A percentile compares a stretch with the other conserved stretches of the same genome.
These are phyloP conservation scores for Propsilocerus akamusi DNA, from an alignment of 1,140 invertebrate genomes.

Conservation along the genomic window DNA sequence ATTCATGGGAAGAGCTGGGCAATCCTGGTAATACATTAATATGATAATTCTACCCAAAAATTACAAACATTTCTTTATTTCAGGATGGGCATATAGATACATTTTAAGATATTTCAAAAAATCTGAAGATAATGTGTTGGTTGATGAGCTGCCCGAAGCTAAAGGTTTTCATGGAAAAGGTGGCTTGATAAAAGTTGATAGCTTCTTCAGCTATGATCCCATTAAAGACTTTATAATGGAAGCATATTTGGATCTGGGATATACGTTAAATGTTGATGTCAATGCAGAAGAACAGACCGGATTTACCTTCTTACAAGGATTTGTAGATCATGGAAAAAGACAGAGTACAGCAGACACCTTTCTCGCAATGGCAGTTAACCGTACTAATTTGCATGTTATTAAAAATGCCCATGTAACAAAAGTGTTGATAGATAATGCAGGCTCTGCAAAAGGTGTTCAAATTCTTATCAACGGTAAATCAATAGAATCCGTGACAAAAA, in stretches of 20 bases:
- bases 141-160: conserved; percentile 14
- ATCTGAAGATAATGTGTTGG: conserved; percentile 27
- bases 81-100: conserved; percentile 16
- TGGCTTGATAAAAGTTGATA: conserved; percentile 22
- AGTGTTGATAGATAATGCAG: conserved; percentile 21
- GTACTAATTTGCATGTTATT: conserved; percentile 33
- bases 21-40: conserved; percentile 8
- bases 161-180: conserved; percentile 19
- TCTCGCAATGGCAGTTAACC: conserved; percentile 25
- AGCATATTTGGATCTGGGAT: conserved; percentile 25
- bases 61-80: conserved; percentile 14
- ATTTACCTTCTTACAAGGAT: conserved; percentile 28
- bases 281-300: conserved; percentile 30
- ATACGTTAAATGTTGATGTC: conserved; percentile 25
- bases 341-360: conserved; percentile 28
- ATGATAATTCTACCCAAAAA: not conserved
- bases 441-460: conserved; percentile 11
- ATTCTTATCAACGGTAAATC: conserved; percentile 19
- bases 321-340: conserved; percentile 33
- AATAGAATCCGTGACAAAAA: conserved; percentile 27
- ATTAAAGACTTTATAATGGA: conserved; percentile 25
- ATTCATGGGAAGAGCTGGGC: conserved; percentile 44
- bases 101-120: conserved; percentile 16
- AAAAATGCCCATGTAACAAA: conserved; percentile 27
- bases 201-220: conserved; percentile 11